phyloP scores from a whole-genome alignment of 2,797 vertebrate species.

The Buphagus erythrorhynchus region DNA sequence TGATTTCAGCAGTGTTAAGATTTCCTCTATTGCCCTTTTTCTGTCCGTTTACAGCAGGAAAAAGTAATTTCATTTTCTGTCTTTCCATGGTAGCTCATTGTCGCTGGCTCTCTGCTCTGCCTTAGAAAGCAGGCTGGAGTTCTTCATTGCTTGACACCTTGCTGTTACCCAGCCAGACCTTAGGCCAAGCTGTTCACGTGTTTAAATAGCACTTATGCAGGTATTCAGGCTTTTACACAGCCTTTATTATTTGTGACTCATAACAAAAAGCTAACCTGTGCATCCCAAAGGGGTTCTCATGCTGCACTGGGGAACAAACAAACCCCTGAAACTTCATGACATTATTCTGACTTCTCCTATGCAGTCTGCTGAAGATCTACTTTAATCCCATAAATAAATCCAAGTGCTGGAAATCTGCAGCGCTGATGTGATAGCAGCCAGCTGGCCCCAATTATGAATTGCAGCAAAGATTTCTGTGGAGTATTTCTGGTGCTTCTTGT shows the following conservation, averaged over 20 bases:
- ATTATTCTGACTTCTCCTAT: constrained; percentile 31
- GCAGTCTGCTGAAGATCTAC: not conserved
- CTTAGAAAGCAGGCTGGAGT: not conserved
- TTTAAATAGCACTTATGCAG: not conserved
- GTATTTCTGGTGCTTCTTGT: constrained; percentile 70
- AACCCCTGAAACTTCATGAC: constrained; percentile 4
- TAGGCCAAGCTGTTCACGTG: not conserved
- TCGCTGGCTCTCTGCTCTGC: not conserved
- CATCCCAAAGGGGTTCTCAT: not conserved
- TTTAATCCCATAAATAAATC: constrained; percentile 66
- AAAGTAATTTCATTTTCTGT: not conserved
- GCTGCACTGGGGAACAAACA: not conserved
- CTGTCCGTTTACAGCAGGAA: not conserved
- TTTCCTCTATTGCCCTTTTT: not conserved
- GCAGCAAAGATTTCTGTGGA: constrained; percentile 65
- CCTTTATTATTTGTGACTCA: not conserved
- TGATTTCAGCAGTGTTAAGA: not conserved
- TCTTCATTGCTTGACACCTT: not conserved
- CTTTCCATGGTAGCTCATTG: not conserved
- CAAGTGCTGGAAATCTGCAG: constrained; percentile 61
- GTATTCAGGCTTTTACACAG: not conserved
- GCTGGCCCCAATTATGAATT: constrained; percentile 66
- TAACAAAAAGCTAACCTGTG: not conserved
- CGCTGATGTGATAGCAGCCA: constrained; percentile 65
- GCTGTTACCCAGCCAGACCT: not conserved